These are phyloP conservation scores for Tenthredo scrophulariae DNA, from an alignment of 2,888 invertebrate species.

Conservation along the genomic window DNA sequence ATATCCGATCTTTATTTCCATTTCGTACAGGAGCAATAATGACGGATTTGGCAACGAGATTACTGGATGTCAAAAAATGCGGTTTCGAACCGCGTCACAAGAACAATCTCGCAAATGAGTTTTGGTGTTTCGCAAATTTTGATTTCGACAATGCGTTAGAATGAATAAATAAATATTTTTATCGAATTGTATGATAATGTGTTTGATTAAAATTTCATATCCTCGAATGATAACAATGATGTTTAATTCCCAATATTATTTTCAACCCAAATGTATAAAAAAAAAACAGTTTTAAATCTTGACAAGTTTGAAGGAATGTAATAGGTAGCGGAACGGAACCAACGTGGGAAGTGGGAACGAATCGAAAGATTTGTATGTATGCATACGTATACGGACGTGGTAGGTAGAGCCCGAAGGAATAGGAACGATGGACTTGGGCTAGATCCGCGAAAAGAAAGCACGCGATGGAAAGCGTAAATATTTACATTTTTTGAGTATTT, in stretches of 20 bases:
- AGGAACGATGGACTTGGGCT: slow-evolving; percentile 56
- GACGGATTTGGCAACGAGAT: slow-evolving; percentile 84
- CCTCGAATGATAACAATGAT: not conserved
- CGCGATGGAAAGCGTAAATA: slow-evolving; percentile 77
- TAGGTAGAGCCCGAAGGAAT: slow-evolving; percentile 40
- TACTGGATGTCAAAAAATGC: slow-evolving; percentile 84
- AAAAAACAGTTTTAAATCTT: not conserved
- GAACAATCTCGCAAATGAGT: slow-evolving; percentile 96
- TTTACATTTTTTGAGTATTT: slow-evolving; percentile 75
- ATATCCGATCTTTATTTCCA: not conserved
- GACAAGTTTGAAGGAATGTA: slow-evolving; percentile 10
- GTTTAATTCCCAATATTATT: not conserved
- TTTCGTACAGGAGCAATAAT: slow-evolving; percentile 84
- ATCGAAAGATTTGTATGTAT: slow-evolving; percentile 14
- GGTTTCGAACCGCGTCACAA: slow-evolving; percentile 90
- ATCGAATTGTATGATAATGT: not conserved
- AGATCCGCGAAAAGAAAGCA: slow-evolving; percentile 66
- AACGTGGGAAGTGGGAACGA: not conserved
- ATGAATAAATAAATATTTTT: slow-evolving; percentile 57
- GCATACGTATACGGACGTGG: not conserved
- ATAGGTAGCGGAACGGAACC: slow-evolving; percentile 16
- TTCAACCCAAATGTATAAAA: not conserved
- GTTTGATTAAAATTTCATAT: not conserved
- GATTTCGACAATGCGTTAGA: slow-evolving; percentile 81
- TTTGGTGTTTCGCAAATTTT: slow-evolving; percentile 94